Base-by-base conservation (phyloP, 2,797 vertebrate genomes). In the Myotis findleyi region DNA sequence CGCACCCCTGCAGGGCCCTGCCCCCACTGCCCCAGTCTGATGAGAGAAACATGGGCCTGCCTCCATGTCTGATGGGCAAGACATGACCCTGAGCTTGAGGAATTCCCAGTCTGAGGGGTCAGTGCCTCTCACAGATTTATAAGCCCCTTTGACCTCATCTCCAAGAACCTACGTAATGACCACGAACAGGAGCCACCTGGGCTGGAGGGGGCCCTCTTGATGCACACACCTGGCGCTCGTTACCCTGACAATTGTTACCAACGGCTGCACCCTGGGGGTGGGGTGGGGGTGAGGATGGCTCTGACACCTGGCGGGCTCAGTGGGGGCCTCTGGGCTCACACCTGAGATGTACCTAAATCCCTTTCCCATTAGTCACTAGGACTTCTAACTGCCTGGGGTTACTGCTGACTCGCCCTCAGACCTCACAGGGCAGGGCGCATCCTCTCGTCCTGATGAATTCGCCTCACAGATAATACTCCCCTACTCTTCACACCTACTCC, bases 211-310 rank as follows among this genome's bases (percentile, higher is more conserved):
- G 3, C 51, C n/a, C 8, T 36, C 72, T 23, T 17, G 12, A 38
- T 5, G 13, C 25, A 44, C 41, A 33, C 27, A 30, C 6, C 33
- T 5, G 8, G 21, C 33, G 13, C 23, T 30, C 0, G 0, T 36
- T 23, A 44, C 83, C 68, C 51, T 14, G 57, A 80, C 57, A 38
- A 73, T 6, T 9, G 0, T n/a, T 47, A 36, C 49, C 30, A 44
- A 89, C 7, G 21, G 62, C 69, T 16, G 3, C 75, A 66, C 7
- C n/a, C 8, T 25, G 12, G 3, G n/a, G n/a, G 18, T 33, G 30
- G 17, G 17, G n/a, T 36, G 64, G n/a, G 49, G 12, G 20, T 64
- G 49, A 16, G 20, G 18, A 1, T 71, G 41, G 76, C 66, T 57
- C 80, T 53, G 76, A 76, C 59, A 38, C 44, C 18, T 36, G 53